Conservation (phyloP, 2,888 invertebrate genomes). For the Cataglyphis livida region DNA sequence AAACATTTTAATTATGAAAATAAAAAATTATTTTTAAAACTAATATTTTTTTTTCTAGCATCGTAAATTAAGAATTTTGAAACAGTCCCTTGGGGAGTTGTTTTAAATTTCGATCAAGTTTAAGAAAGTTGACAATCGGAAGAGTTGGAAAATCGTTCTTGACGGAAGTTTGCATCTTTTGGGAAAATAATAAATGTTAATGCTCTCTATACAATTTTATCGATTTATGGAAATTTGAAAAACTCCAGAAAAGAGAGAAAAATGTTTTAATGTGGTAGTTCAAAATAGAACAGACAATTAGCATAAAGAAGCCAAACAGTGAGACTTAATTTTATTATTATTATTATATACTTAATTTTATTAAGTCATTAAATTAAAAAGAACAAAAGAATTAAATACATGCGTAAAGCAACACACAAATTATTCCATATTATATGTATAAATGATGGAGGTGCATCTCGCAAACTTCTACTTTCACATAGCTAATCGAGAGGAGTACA, state of each 20-base stretch:
- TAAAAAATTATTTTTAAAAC: not conserved
- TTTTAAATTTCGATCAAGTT: conserved; percentile 39
- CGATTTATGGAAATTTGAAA: conserved; percentile 47
- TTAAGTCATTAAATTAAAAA: not conserved
- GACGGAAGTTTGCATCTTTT: conserved; percentile 22
- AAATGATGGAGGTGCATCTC: not conserved
- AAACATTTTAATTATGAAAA: too few relatives aligned
- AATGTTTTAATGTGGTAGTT: not conserved
- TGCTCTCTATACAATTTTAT: conserved; percentile 30
- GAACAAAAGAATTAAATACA: too few relatives aligned
- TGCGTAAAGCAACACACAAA: not conserved
- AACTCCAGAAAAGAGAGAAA: conserved; percentile 7
- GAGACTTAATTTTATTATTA: not conserved
- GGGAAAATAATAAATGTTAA: conserved; percentile 29
- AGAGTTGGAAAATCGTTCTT: conserved; percentile 33
- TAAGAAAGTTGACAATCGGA: conserved; percentile 11
- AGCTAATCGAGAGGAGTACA: conserved; percentile 14
- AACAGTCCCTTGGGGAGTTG: not conserved
- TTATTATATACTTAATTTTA: too few relatives aligned
- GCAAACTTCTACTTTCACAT: not conserved
- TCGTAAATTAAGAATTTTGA: conserved; percentile 8
- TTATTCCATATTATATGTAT: not conserved
- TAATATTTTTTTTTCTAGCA: not conserved
- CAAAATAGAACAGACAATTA: conserved; percentile 4
- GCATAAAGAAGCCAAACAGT: not conserved